Evolutionary conservation across 1,140 invertebrate genomes (phyloP).

Genomic region (Pseudoatta argentina): DNA sequence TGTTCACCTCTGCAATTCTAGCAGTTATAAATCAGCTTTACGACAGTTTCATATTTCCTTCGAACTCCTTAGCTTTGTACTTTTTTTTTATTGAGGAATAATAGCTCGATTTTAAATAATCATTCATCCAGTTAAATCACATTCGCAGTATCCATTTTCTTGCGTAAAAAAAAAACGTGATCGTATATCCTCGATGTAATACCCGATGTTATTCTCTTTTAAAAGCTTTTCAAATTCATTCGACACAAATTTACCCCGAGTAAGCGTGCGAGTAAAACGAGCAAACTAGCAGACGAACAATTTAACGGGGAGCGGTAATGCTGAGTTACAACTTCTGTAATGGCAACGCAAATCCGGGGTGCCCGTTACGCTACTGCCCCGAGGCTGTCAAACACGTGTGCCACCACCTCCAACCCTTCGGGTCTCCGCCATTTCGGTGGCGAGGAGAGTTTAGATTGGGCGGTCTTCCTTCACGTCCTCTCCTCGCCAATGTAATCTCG

Average conservation of each 20-base stretch:
- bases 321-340: conserved; percentile 44
- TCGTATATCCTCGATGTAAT: neutral
- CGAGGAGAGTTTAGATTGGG: conserved; percentile 56
- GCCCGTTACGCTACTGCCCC: conserved; percentile 68
- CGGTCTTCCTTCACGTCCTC: conserved; percentile 64
- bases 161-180: conserved; percentile 11
- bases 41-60: neutral
- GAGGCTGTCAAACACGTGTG: conserved; percentile 73
- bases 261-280: neutral
- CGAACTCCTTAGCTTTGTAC: too few species aligned
- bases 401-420: conserved; percentile 66
- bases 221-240: conserved; percentile 29
- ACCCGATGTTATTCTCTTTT: neutral
- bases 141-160: conserved; percentile 4
- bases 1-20: neutral
- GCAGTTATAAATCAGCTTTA: neutral
- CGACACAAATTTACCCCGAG: neutral
- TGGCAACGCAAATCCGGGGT: conserved; percentile 34
- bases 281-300: neutral
- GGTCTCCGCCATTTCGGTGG: conserved; percentile 72
- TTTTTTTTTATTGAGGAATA: neutral
- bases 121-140: conserved; percentile 7
- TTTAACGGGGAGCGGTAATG: conserved; percentile 30
- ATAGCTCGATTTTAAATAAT: conserved; percentile 13
- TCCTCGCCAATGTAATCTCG: conserved; percentile 68